Conservation (phyloP, 1,140 invertebrate species). For the Magallana gigas region DNA sequence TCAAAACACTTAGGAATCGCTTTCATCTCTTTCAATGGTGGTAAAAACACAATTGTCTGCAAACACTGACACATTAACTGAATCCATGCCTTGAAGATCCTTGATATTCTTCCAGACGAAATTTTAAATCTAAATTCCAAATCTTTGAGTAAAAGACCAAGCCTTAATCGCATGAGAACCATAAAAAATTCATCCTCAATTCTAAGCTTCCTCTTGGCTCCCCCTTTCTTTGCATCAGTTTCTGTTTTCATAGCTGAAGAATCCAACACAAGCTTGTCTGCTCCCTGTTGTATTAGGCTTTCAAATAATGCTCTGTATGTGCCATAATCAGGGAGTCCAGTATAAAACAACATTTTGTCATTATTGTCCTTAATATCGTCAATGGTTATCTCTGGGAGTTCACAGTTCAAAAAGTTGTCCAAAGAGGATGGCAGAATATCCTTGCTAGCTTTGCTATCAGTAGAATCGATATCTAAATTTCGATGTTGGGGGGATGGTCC, state of each 20-base stretch:
- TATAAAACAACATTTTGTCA: conserved; percentile 38
- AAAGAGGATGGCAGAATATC: too few species aligned
- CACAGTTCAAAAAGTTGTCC: too few species aligned
- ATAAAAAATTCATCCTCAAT: conserved; percentile 49
- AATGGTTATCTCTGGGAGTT: background rate
- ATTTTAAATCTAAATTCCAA: conserved; percentile 49
- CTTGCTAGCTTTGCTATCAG: too few species aligned
- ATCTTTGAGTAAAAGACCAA: conserved; percentile 52
- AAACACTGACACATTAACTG: conserved; percentile 15
- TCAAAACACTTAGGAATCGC: conserved; percentile 50
- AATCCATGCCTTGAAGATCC: conserved; percentile 49
- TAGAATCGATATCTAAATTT: too few species aligned
- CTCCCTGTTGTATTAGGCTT: background rate
- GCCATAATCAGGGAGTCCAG: conserved; percentile 42
- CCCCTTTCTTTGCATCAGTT: background rate
- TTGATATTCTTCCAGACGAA: conserved; percentile 38
- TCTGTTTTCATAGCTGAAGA: background rate
- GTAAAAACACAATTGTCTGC: conserved; percentile 41
- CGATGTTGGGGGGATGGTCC: too few species aligned
- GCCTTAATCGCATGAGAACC: conserved; percentile 50
- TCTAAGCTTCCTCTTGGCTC: conserved; percentile 25
- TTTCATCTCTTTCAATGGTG: conserved; percentile 14
- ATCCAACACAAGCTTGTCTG: background rate
- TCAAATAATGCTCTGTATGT: conserved; percentile 37
- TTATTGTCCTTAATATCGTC: conserved; percentile 16